Base-by-base conservation (phyloP, 1,140 invertebrate species). In the Drosophila suzukii region DNA sequence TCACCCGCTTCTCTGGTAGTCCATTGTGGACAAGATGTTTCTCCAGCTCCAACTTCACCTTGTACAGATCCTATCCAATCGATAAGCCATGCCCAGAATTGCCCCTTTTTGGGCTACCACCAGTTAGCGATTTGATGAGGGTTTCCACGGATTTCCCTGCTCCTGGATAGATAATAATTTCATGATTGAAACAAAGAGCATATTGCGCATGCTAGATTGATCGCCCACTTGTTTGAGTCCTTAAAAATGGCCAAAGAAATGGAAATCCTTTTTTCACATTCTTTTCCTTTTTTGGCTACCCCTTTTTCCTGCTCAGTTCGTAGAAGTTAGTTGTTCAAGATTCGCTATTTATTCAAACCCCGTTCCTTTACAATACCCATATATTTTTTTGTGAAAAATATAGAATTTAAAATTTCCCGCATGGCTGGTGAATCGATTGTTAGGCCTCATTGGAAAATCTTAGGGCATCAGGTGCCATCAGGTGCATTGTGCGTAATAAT, bases 121-220 rank as follows among this genome's bases (percentile, higher is more conserved):
- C 79, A 68, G 71, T 82, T 82, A 88, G 75, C 50, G 63, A 36
- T 56, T 79, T 88, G 83, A 86, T 76, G 83, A 86, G 83, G 83
- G 83, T 88, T 70, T 43, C 20, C 47, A 36, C 12, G 15, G 50
- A 49, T 67, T 47, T 50, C 17, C 38, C 50, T 59, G 60, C 60
- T 62, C 17, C 60, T 62, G 60, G 54, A 68, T 41, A 70, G 80
- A 82, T 66, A 82, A 76, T 61, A 79, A 76, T 70, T 76, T 60
- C 32, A 74, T 66, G 60, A 58, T 30, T 75, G 46, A 81, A 80
- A 79, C 55, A 75, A 65, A 67, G 59, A 72, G 68, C 65, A 78
- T 86, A 86, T 86, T 84, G 81, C 77, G 73, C 74, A 81, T 77
- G 63, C 77, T 66, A 81, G 81, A 81, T 84, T 76, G 71, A 88